Evolutionary conservation across 2,888 invertebrate genomes (phyloP).

Genomic region (Rhagonycha fulva): DNA sequence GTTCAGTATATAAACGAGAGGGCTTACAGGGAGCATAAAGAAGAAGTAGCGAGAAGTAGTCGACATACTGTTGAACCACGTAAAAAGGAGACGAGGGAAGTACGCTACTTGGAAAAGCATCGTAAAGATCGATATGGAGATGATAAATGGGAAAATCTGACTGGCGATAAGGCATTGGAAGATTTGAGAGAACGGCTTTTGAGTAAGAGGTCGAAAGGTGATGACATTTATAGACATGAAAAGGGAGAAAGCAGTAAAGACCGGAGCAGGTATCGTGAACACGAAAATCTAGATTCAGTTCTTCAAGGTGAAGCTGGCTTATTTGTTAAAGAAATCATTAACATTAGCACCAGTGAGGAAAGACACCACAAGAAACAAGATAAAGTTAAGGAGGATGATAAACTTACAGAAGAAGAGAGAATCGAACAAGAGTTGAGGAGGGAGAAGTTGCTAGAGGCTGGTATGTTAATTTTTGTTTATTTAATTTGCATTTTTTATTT

Average conservation of each 20-base stretch:
- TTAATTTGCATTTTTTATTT: neutral
- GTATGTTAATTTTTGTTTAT: conserved; percentile 49
- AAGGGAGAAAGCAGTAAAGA: conserved; percentile 41
- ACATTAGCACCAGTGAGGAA: conserved; percentile 48
- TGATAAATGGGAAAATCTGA: conserved; percentile 54
- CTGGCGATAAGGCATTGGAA: conserved; percentile 69
- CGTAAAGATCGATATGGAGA: conserved; percentile 46
- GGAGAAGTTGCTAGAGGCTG: conserved; percentile 71
- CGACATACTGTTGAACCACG: conserved; percentile 44
- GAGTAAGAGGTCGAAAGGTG: conserved; percentile 71
- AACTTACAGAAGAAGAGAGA: conserved; percentile 51
- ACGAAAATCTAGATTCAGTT: conserved; percentile 44
- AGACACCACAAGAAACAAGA: conserved; percentile 42
- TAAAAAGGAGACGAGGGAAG: conserved; percentile 43
- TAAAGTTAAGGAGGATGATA: conserved; percentile 55
- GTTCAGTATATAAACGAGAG: conserved; percentile 43
- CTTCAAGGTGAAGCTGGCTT: conserved; percentile 53
- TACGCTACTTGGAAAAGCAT: conserved; percentile 44
- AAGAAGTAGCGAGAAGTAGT: conserved; percentile 30
- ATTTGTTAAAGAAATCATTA: conserved; percentile 55
- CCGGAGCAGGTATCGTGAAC: conserved; percentile 38
- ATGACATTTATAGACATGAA: conserved; percentile 39
- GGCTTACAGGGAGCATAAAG: conserved; percentile 44
- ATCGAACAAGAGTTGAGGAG: conserved; percentile 62
- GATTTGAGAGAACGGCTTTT: conserved; percentile 75